phyloP scores from a whole-genome alignment of 2,888 invertebrate genomes.

The Amphipyra tragopoginis region DNA sequence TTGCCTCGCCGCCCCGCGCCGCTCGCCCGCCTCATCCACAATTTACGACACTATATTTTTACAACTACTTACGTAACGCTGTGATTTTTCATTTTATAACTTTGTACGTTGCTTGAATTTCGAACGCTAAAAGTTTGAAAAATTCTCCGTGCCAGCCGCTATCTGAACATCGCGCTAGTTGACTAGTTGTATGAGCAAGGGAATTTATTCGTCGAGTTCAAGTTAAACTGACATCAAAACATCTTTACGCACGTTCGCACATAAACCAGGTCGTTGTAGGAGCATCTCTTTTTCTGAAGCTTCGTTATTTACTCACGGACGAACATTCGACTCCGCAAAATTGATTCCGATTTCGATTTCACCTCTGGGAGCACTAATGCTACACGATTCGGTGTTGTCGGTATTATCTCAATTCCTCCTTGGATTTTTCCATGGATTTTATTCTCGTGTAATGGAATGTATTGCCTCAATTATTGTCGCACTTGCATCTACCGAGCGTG shows the following conservation, averaged over 20 bases:
- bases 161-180: neutral
- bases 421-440: conserved; percentile 34
- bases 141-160: neutral
- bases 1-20: conserved; percentile 47
- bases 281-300: conserved; percentile 9
- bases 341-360: conserved; percentile 55
- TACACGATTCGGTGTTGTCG: conserved; percentile 34
- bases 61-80: conserved; percentile 54
- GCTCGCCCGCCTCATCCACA: conserved; percentile 44
- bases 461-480: too few species aligned
- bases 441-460: conserved; percentile 27
- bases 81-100: conserved; percentile 55
- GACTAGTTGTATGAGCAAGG: neutral
- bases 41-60: conserved; percentile 70
- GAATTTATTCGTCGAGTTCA: conserved; percentile 11
- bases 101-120: conserved; percentile 27
- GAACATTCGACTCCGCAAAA: conserved; percentile 49
- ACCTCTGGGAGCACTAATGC: conserved; percentile 57
- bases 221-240: conserved; percentile 1
- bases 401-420: conserved; percentile 32
- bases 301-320: conserved; percentile 44
- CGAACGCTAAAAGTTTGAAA: conserved; percentile 18
- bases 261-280: conserved; percentile 16
- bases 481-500: too few species aligned
- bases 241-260: conserved; percentile 18